A percentile compares a stretch with the other conserved stretches of the same genome.
Evolutionary conservation across 2,113 vertebrate genomes (phyloP).

Genomic region (Dipodomys merriami): DNA sequence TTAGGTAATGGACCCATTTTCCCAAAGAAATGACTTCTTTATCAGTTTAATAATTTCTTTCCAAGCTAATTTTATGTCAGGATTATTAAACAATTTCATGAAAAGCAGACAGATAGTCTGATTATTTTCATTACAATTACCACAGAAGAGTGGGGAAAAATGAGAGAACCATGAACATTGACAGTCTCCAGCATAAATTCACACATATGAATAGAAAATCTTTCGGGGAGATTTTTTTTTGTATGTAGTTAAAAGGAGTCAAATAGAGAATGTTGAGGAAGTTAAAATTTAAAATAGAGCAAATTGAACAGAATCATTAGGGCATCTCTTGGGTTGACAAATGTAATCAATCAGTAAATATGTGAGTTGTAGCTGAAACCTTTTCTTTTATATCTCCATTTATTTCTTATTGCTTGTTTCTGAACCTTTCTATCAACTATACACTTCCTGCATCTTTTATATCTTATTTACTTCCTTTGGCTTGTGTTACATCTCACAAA

Average conservation of each 20-base stretch:
- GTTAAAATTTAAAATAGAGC: neutral
- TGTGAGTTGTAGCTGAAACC: neutral
- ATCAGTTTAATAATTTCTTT: constrained; percentile 52
- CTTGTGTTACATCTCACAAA: constrained; percentile 58
- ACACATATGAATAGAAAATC: neutral
- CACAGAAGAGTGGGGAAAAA: neutral
- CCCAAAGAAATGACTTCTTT: constrained; percentile 10
- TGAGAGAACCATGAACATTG: neutral
- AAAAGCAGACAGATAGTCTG: neutral
- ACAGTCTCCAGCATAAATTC: neutral
- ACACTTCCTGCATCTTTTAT: constrained; percentile 31
- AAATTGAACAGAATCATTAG: constrained; percentile 49
- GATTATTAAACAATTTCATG: constrained; percentile 17
- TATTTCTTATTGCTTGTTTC: constrained; percentile 32
- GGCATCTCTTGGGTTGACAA: neutral
- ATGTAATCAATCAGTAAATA: neutral
- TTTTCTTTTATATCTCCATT: neutral
- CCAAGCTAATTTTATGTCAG: constrained; percentile 27
- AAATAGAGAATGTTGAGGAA: neutral
- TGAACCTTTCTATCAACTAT: constrained; percentile 14
- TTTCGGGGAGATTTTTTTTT: neutral
- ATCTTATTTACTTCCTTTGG: constrained; percentile 29
- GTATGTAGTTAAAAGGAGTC: constrained; percentile 5
- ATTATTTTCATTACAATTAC: constrained; percentile 48
- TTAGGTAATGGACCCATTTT: constrained; percentile 27